Percentiles rank a stretch among this genome's conserved stretches.
Evolutionary conservation across 1,140 invertebrate genomes (phyloP).

Genomic region (Papilio helenus): DNA sequence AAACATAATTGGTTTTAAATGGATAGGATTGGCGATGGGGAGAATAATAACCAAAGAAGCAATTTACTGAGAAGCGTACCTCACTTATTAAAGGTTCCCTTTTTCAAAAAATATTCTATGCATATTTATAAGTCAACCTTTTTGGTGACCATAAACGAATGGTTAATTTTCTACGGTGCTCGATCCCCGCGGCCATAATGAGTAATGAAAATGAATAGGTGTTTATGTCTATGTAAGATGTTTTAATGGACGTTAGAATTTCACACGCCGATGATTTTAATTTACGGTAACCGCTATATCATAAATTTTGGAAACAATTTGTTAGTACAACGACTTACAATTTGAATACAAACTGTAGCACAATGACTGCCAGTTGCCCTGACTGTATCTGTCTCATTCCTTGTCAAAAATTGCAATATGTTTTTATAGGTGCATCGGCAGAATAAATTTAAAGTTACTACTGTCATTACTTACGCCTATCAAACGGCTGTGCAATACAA

Average conservation of each 20-base stretch:
- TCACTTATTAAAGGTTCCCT: slow-evolving; percentile 63
- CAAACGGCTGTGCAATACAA: no score
- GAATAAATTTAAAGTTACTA: no score
- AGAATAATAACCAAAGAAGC: slow-evolving; percentile 72
- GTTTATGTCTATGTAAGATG: slow-evolving; percentile 34
- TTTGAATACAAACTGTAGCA: not conserved
- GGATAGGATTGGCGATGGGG: slow-evolving; percentile 79
- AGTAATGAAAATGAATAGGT: slow-evolving; percentile 40
- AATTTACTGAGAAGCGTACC: slow-evolving; percentile 70
- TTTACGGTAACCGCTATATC: slow-evolving; percentile 30
- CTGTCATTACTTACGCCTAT: no score
- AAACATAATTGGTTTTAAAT: slow-evolving; percentile 83
- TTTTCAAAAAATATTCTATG: slow-evolving; percentile 70
- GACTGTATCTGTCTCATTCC: no score
- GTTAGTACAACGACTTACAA: slow-evolving; percentile 8
- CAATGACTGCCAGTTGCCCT: not conserved
- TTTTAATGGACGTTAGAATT: slow-evolving; percentile 36
- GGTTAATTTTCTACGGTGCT: slow-evolving; percentile 50
- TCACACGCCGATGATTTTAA: slow-evolving; percentile 37
- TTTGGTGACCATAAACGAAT: slow-evolving; percentile 55
- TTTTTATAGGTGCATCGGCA: no score
- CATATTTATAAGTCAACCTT: slow-evolving; percentile 66
- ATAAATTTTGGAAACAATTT: slow-evolving; percentile 31
- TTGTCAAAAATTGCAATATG: no score
- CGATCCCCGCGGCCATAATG: slow-evolving; percentile 34